Evolutionary conservation across 2,888 invertebrate species (phyloP), one percentile per base, ranked within the genome.

Genomic region (Craniophora ligustri): DNA sequence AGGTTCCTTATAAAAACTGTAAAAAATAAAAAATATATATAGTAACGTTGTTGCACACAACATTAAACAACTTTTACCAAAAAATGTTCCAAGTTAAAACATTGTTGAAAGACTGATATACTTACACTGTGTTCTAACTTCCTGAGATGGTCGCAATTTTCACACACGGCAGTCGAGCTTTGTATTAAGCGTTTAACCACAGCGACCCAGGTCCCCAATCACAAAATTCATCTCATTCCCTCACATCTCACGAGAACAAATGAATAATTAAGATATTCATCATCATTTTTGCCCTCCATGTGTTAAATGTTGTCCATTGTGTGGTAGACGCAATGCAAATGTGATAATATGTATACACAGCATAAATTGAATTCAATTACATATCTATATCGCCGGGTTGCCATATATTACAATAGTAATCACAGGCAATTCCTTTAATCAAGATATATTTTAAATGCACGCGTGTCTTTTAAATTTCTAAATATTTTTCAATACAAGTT

Each of bases 131-230:
- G 50, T 8, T 47, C 0, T 16, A 35, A 3, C 26, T 42, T 46
- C 35, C 30, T 42, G 18, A 53, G 44, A 50, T 40, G 36, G 42
- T 54, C 30, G 15, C 50, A 68, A 57, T 70, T 59, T 49, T 50
- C 46, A 42, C 19, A 32, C 40, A 26, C 36, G 34, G 15, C 56
- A 60, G 51, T 63, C 50, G 56, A 60, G 70, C 55, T 69, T 47
- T 53, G 67, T 71, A 69, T 69, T 73, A 71, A 67, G 47, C 67
- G 62, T 64, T 74, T 72, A 72, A 72, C 67, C 78, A 44, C 67
- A 67, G 42, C 45, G 41, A 23, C 36, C 42, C 14, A 40, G 54
- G 1, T n/a, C 3, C 19, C 26, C 55, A 63, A 63, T 66, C 61
- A 67, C 68, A 39, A 69, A 76, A 72, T 72, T 68, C 69, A 69